Percentiles rank a stretch among this genome's conserved stretches.
Conservation (phyloP, 2,113 vertebrate species). For the Trinectes maculatus region DNA sequence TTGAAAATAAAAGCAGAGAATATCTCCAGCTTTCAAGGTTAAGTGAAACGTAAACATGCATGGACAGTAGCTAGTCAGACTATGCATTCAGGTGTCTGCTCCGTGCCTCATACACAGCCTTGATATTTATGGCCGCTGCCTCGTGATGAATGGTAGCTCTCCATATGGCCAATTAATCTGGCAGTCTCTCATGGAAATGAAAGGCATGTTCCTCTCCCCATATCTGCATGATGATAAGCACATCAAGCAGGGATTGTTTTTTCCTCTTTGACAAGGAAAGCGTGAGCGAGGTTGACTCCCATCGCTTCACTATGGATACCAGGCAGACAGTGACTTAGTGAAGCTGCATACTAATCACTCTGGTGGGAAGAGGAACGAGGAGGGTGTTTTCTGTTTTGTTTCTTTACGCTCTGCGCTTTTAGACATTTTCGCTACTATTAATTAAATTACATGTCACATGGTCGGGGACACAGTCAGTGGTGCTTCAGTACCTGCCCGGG, state of each 20-base stretch:
- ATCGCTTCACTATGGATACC: slow-evolving; percentile 76
- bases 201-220: slow-evolving; percentile 15
- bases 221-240: too few relatives aligned
- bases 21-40: too few relatives aligned
- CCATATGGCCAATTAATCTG: background rate
- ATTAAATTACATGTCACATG: slow-evolving; percentile 37
- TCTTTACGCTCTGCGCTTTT: slow-evolving; percentile 7
- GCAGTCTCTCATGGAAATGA: slow-evolving; percentile 20
- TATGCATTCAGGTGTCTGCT: too few relatives aligned
- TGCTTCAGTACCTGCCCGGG: slow-evolving; percentile 22
- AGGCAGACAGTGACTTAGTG: slow-evolving; percentile 56
- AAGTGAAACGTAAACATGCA: too few relatives aligned
- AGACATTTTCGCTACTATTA: slow-evolving; percentile 41
- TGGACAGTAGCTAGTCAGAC: too few relatives aligned
- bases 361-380: slow-evolving; percentile 28
- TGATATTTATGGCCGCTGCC: background rate
- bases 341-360: slow-evolving; percentile 68
- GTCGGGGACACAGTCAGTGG: slow-evolving; percentile 27
- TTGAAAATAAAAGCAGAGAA: too few relatives aligned
- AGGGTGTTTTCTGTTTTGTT: slow-evolving; percentile 10
- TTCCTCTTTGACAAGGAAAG: slow-evolving; percentile 47
- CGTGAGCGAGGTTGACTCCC: slow-evolving; percentile 48
- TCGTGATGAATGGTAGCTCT: slow-evolving; percentile 6
- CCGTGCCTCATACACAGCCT: too few relatives aligned
- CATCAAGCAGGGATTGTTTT: slow-evolving; percentile 35